These are phyloP conservation scores for Dolomedes plantarius DNA, from an alignment of 2,888 invertebrate genomes.

Conservation along the genomic window DNA sequence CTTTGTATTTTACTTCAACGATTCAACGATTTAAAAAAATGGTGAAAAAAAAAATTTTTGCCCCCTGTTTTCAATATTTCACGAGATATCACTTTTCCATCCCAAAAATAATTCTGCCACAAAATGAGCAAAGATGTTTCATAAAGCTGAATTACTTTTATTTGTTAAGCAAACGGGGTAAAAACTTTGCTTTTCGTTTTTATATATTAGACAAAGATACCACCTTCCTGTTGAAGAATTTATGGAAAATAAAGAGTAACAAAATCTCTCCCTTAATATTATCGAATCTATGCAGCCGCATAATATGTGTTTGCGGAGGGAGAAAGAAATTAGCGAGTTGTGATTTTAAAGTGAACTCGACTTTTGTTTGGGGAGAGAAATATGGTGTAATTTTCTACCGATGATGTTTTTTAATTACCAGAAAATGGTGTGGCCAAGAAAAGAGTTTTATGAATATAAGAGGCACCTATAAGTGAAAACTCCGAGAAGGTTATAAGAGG, in stretches of 20 bases:
- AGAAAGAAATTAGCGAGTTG: slow-evolving; percentile 4
- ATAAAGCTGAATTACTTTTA: slow-evolving; percentile 24
- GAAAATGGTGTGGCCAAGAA: neutral
- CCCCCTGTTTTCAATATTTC: slow-evolving; percentile 14
- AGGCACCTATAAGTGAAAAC: too few species aligned
- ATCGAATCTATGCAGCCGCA: neutral
- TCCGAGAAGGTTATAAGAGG: too few species aligned
- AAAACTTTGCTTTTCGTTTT: neutral
- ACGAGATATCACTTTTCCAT: neutral
- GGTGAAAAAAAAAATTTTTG: too few species aligned
- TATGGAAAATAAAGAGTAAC: neutral
- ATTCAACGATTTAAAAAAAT: too few species aligned
- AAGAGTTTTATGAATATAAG: too few species aligned
- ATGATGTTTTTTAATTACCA: slow-evolving; percentile 11
- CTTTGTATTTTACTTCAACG: too few species aligned
- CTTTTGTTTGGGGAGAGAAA: neutral
- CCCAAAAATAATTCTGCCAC: neutral
- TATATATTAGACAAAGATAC: slow-evolving; percentile 12
- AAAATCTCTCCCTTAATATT: neutral
- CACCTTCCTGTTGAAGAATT: slow-evolving; percentile 14
- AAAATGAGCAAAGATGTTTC: slow-evolving; percentile 30
- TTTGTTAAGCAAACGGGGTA: slow-evolving; percentile 23
- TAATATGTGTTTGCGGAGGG: slow-evolving; percentile 12
- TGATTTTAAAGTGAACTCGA: neutral
- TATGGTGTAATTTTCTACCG: neutral